A percentile compares a stretch with the other conserved stretches of the same genome.
These are phyloP conservation scores for Hypocryptadius cinnamomeus DNA, from an alignment of 2,113 vertebrate species.

Conservation along the genomic window DNA sequence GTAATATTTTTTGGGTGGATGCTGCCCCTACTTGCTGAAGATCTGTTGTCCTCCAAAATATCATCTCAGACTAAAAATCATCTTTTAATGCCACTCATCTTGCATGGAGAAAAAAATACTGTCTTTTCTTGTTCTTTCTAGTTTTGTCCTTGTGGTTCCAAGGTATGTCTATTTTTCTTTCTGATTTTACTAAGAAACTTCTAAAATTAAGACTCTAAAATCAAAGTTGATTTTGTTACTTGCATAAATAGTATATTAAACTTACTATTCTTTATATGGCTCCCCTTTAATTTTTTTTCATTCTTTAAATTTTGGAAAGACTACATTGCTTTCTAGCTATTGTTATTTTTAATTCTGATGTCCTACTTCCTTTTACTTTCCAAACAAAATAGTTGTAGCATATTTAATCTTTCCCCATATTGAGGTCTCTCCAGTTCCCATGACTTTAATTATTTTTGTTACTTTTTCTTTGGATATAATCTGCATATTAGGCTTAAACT, in stretches of 20 bases:
- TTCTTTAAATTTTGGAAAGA: conserved; percentile 24
- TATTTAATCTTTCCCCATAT: conserved; percentile 31
- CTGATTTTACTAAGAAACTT: not conserved
- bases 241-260: not conserved
- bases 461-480: conserved; percentile 19
- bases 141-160: not conserved
- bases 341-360: conserved; percentile 51
- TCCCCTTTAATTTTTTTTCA: conserved; percentile 30
- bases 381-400: conserved; percentile 24
- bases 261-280: not conserved
- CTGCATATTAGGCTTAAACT: conserved; percentile 37
- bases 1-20: not conserved
- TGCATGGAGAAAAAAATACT: not conserved
- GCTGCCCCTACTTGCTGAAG: not conserved
- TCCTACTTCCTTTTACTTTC: conserved; percentile 29
- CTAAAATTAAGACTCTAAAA: not conserved
- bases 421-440: conserved; percentile 31
- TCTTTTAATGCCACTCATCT: not conserved
- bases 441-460: conserved; percentile 55
- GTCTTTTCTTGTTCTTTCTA: not conserved
- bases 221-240: not conserved
- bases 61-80: not conserved
- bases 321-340: conserved; percentile 1
- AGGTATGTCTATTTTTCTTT: not conserved
- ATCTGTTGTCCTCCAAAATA: not conserved